These are phyloP conservation scores for Chrysomela aeneicollis DNA, from an alignment of 2,888 invertebrate genomes.

Conservation along the genomic window DNA sequence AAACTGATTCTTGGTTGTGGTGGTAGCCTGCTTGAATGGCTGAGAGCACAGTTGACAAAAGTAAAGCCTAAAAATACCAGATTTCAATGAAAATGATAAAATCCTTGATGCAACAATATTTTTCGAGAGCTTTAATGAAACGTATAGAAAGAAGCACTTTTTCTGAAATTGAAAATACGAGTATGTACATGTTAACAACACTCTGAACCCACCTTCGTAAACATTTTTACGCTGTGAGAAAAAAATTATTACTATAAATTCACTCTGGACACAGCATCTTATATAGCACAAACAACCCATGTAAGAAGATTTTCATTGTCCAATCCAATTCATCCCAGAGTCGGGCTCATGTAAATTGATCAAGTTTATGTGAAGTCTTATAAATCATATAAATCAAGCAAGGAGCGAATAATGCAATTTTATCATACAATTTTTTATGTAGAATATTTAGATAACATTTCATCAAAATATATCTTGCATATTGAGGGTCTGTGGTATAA, in stretches of 20 bases:
- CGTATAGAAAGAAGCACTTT: too few species aligned
- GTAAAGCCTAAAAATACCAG: constrained; percentile 25
- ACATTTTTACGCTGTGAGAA: constrained; percentile 22
- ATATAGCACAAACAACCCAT: constrained; percentile 25
- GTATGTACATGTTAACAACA: background rate
- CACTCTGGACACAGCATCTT: constrained; percentile 15
- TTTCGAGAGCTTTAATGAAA: too few species aligned
- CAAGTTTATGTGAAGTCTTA: background rate
- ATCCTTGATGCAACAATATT: background rate
- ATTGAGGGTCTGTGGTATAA: too few species aligned
- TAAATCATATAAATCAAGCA: too few species aligned
- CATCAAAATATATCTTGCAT: too few species aligned
- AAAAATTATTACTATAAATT: constrained; percentile 18
- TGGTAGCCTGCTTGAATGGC: constrained; percentile 31
- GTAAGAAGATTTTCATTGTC: constrained; percentile 25
- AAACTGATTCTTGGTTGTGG: constrained; percentile 29
- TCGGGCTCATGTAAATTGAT: background rate
- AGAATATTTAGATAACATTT: too few species aligned
- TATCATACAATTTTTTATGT: too few species aligned
- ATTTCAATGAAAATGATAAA: too few species aligned
- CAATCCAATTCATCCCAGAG: background rate
- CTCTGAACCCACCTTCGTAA: constrained; percentile 29
- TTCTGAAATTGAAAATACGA: background rate
- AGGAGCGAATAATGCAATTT: too few species aligned
- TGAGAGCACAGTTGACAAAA: constrained; percentile 23